Evolutionary conservation across 2,888 invertebrate species (phyloP).

Genomic region (Limnephilus marmoratus): DNA sequence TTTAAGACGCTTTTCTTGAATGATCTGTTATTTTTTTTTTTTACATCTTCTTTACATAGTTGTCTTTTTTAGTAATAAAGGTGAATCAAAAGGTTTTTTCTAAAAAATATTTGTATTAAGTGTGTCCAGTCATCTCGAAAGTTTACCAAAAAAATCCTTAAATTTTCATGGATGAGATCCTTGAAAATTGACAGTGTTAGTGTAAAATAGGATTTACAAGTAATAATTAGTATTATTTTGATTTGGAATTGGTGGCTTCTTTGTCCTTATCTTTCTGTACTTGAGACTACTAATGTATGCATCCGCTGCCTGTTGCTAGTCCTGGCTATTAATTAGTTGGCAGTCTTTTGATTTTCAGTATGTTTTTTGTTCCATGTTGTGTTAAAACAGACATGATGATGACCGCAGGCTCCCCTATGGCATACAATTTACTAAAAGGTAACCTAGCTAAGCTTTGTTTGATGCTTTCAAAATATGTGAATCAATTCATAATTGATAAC

Average conservation of each 20-base stretch:
- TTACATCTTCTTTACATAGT: too few species aligned
- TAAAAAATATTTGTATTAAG: too few species aligned
- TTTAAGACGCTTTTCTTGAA: too few species aligned
- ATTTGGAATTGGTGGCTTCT: conserved; percentile 35
- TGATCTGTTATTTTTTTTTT: too few species aligned
- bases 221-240: neutral
- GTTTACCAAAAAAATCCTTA: neutral
- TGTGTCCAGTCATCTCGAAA: too few species aligned
- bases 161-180: neutral
- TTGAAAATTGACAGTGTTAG: neutral
- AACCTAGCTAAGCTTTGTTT: conserved; percentile 73
- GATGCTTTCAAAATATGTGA: conserved; percentile 32
- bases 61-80: too few species aligned
- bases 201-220: neutral
- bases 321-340: conserved; percentile 6
- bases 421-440: conserved; percentile 93
- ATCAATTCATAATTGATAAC: conserved; percentile 53
- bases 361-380: conserved; percentile 86
- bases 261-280: neutral
- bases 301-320: conserved; percentile 32
- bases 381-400: conserved; percentile 79
- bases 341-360: conserved; percentile 70
- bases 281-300: conserved; percentile 34
- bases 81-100: too few species aligned
- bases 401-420: conserved; percentile 89